Evolutionary conservation across 2,888 invertebrate genomes (phyloP), one percentile per base, ranked within the genome.

Genomic region (Xestia rhomboidea): DNA sequence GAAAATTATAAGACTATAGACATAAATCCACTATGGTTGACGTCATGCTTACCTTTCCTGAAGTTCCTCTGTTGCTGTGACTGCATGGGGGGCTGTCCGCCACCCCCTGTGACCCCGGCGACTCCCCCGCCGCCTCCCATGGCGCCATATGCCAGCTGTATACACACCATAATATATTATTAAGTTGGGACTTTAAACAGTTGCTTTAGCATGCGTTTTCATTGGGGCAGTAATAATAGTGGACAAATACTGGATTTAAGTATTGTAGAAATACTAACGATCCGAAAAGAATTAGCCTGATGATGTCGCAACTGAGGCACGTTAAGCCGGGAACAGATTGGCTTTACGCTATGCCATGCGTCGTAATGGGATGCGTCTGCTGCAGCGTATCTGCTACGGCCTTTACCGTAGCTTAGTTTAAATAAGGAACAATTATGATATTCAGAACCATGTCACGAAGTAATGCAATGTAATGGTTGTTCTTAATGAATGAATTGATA

Each of bases 41-140:
- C 34, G 6, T 5, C 5, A n/a, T 15, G 34, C 67, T 83, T 87
- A 96, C 95, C 94, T 93, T 96, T 96, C 80, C 96, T 91, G 92
- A 93, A 95, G 89, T 95, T 95, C 66, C 95, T 92, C 88, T 94
- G 95, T 57, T 90, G 95, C 84, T 95, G 96, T 8, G 93, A 83
- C 2, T 92, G 96, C 82, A 97, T 90, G n/a, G 96, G 97, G 1
- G 95, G 97, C 75, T 97, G 96, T 1, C 96, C 96, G 24, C 94
- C 95, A 27, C 93, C 95, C 0, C 93, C 92, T 84, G 87, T 94
- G 7, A 93, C 94, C 4, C 91, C 94, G 0, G 88, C 95, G 6
- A 94, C 95, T 38, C 94, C 95, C 0, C 92, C 95, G 10, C 95
- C 95, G 69, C 95, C 96, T 10, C 95, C 94, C 95, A 95, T 94